Evolutionary conservation across 1,140 invertebrate species (phyloP), one percentile per base, ranked within the genome.

Genomic region (Caenorhabditis inopinata): DNA sequence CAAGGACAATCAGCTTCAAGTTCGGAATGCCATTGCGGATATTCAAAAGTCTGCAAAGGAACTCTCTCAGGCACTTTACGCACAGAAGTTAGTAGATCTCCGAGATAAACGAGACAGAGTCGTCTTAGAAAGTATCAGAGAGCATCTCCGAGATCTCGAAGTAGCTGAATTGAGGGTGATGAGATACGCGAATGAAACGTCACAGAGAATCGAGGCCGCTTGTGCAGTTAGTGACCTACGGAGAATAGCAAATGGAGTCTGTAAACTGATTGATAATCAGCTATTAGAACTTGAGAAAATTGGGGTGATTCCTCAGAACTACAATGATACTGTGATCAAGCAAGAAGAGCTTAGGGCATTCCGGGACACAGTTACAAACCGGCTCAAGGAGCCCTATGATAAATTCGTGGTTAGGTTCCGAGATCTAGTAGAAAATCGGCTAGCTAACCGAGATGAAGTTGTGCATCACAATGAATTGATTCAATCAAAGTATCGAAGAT

Each of bases 1-100:
- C 46, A 62, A 46, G 5, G 82, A 83, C 11, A 83, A 83, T 16
- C 46, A 74, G 76, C 42, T 78, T 18, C 27, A 78, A 21, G 78
- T 79, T 47, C 46, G 58, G 35, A 21, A 74, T 9, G 78, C 78
- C 23, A 58, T 79, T 16, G 12, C 35, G 11, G n/a, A 46, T 1
- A 79, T 79, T 47, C 62, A 79, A 74, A 74, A 48, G 38, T 18
- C 42, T 35, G 51, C 51, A 21, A 74, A 48, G 68, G 78, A 79
- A 29, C 46, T 79, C 14, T 47, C 46, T 11, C 76, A 79, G 23
- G 68, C 58, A 7, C 18, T 79, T 16, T 35, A 79, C 21, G 35
- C 42, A 23, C 35, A 79, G 4, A 42, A 74, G 18, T 35, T 79
- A 7, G 42, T 32, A 4, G 78, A 73, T 49, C 48, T 79, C 1